Evolutionary conservation across 2,888 invertebrate species (phyloP), one percentile per base, ranked within the genome.

Genomic region (Meganola albula): DNA sequence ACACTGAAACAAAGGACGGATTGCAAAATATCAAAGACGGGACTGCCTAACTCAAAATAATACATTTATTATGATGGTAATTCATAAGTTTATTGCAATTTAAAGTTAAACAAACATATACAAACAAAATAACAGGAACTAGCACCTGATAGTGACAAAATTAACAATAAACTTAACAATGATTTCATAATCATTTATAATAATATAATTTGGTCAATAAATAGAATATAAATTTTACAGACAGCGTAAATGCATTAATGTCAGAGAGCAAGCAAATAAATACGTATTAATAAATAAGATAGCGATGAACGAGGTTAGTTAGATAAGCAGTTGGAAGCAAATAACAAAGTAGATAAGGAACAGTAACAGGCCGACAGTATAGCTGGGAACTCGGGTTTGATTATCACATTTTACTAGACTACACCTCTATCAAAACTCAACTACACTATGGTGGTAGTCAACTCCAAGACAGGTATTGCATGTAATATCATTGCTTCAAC

Each of bases 61-160:
- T 12, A 27, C 4, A 11, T n/a, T 7, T 4, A 28, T 11, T 22
- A 1, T 6, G 2, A 18, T 23, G 11, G 2, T 22, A 14, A 21
- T 31, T 23, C 23, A 37, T 33, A 34, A 34, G 31, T 45, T 43
- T 50, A 54, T 40, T 49, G 31, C 31, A 44, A 42, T 42, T 35
- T 24, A 31, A 37, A 50, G 34, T 48, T 40, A 53, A 55, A 47
- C 36, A 40, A 45, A 58, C 47, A 49, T 37, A 51, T 49, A 54
- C 48, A 50, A 53, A 53, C 38, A n/a, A 45, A 42, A 35, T 44
- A 53, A 54, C 53, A 58, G 58, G 54, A 61, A 60, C 63, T 58
- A 63, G 61, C 56, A 58, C 56, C 58, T 56, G 48, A 58, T 21
- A 48, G n/a, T 45, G 45, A 46, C 37, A 35, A 43, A 35, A 43